Percentiles rank a stretch among this genome's conserved stretches.
These are phyloP conservation scores for Perodicticus potto DNA, from an alignment of 2,797 vertebrate genomes.

Conservation along the genomic window DNA sequence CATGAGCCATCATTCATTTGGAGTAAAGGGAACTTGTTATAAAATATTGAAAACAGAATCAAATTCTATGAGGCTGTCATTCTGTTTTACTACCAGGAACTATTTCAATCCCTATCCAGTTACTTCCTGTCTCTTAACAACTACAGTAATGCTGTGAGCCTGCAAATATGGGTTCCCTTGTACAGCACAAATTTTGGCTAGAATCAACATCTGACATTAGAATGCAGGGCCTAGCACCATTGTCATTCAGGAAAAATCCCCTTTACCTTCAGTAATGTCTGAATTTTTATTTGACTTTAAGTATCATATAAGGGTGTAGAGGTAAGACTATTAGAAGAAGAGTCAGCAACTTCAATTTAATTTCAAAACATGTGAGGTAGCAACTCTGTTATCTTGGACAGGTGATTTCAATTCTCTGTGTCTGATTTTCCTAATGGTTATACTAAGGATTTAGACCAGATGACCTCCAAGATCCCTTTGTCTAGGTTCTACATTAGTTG, in stretches of 20 bases:
- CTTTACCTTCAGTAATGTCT: background rate
- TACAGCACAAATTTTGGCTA: background rate
- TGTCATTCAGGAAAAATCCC: background rate
- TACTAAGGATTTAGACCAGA: background rate
- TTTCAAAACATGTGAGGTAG: background rate
- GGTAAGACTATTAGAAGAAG: background rate
- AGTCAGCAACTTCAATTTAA: background rate
- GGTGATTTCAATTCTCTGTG: background rate
- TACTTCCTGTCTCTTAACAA: slow-evolving; percentile 51
- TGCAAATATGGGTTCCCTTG: background rate
- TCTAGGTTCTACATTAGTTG: background rate
- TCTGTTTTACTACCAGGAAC: slow-evolving; percentile 70
- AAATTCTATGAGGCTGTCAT: slow-evolving; percentile 67
- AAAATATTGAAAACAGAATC: slow-evolving; percentile 83
- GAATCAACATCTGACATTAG: background rate
- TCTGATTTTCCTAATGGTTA: background rate
- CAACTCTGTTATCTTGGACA: background rate
- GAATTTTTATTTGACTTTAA: slow-evolving; percentile 20
- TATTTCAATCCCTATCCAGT: slow-evolving; percentile 59
- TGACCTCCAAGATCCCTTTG: background rate
- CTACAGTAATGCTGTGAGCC: background rate
- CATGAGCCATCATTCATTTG: slow-evolving; percentile 73
- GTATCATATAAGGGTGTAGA: background rate
- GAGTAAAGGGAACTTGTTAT: slow-evolving; percentile 76
- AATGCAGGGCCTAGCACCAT: background rate